Evolutionary conservation across 2,888 invertebrate genomes (phyloP).

Genomic region (Drosophila buzzatii): DNA sequence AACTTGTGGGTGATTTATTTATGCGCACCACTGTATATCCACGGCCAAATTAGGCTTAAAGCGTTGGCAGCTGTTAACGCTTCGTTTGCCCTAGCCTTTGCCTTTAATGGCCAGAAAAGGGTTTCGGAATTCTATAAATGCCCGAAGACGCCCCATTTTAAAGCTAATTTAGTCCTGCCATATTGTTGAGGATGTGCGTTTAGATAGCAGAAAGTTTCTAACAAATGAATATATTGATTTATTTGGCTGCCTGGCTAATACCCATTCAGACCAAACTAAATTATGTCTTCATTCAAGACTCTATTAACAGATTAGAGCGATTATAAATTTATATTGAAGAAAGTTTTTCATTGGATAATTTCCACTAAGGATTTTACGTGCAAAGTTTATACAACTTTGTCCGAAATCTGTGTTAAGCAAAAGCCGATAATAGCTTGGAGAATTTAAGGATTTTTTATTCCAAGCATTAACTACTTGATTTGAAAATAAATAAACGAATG

Average conservation of each 20-base stretch:
- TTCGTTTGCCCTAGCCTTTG: constrained; percentile 41
- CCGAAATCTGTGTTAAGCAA: constrained; percentile 22
- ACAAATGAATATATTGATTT: constrained; percentile 43
- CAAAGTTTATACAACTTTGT: constrained; percentile 37
- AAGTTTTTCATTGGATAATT: constrained; percentile 22
- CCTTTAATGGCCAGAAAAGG: constrained; percentile 26
- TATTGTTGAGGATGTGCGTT: constrained; percentile 2
- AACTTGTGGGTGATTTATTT: constrained; percentile 69
- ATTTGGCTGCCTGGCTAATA: constrained; percentile 12
- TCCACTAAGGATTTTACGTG: constrained; percentile 11
- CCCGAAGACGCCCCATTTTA: constrained; percentile 16
- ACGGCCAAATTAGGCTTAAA: constrained; percentile 62
- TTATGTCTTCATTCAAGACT: constrained; percentile 6
- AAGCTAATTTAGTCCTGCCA: constrained; percentile 32
- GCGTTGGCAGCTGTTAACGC: constrained; percentile 61
- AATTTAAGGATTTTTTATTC: constrained; percentile 48
- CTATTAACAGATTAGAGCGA: constrained; percentile 9
- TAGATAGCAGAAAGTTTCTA: constrained; percentile 18
- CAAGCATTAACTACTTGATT: constrained; percentile 47
- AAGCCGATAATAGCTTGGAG: constrained; percentile 48
- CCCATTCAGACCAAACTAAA: constrained; percentile 5
- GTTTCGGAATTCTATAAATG: constrained; percentile 8
- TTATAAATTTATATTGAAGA: constrained; percentile 8
- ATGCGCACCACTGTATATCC: constrained; percentile 40
- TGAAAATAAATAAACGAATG: constrained; percentile 24